Evolutionary conservation across 2,113 vertebrate genomes (phyloP), one percentile per base, ranked within the genome.

Genomic region (Mionectes macconnelli): DNA sequence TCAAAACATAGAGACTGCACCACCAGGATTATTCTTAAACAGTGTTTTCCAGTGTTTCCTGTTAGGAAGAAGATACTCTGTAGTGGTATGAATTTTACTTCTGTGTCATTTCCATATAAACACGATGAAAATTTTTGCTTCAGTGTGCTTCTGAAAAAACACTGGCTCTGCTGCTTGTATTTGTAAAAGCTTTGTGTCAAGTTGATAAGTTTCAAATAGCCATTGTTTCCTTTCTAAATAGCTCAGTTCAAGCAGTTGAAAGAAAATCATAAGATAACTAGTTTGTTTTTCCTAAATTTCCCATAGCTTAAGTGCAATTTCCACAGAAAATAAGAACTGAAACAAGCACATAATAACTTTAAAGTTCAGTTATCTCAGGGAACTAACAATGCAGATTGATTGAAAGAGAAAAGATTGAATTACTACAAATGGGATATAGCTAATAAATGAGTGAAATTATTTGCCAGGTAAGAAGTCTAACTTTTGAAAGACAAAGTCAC

Each of bases 361-460:
- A 31, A 67, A 59, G 49, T 73, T 66, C n/a, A 47, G 25, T 76
- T 88, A 60, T 81, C 78, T 92, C 35, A 57, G 74, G 28, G 78
- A 95, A 76, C 63, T 90, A 93, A 75, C 75, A 57, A 69, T 44
- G 44, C 31, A 42, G 74, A 50, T 73, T 64, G 83, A 78, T 49
- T 75, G 77, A 91, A 82, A 70, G 55, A 91, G 64, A 89, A 78
- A 31, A 79, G 57, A 80, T 70, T 86, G 62, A 93, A 74, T 96
- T 88, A 60, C 81, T 87, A 33, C 42, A 89, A 53, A 82, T 90
- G 69, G 62, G 49, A 86, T 90, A 64, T 18, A 84, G 66, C 45
- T 90, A 92, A 86, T 77, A 93, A 94, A 95, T 83, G 73, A 83
- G 59, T 64, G 12, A 60, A 63, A 49, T 92, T 2, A 84, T 93